These are phyloP conservation scores for Channa argus DNA, from an alignment of 2,113 vertebrate species.

Conservation along the genomic window DNA sequence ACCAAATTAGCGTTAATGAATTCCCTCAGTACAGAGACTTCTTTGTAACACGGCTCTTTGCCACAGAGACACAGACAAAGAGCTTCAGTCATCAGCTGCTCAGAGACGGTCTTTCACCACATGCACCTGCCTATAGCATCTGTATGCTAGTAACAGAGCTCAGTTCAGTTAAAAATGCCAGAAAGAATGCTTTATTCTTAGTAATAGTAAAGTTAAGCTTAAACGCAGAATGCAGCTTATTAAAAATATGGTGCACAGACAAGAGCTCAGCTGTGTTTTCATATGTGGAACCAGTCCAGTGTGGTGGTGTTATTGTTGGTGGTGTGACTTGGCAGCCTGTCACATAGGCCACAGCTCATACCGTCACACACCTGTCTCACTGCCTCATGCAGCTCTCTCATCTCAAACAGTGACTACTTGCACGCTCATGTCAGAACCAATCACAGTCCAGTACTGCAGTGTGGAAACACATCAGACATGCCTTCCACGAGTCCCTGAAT, in stretches of 20 bases:
- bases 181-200: slow-evolving; percentile 1
- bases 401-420: slow-evolving; percentile 33
- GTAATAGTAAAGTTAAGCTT: too few relatives aligned
- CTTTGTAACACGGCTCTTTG: slow-evolving; percentile 67
- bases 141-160: slow-evolving; percentile 18
- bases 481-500: slow-evolving; percentile 3
- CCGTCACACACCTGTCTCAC: slow-evolving; percentile 63
- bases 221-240: neutral
- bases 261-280: slow-evolving; percentile 50
- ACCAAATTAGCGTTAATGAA: slow-evolving; percentile 72
- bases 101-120: slow-evolving; percentile 65
- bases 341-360: slow-evolving; percentile 47
- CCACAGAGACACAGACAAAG: slow-evolving; percentile 66
- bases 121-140: slow-evolving; percentile 66
- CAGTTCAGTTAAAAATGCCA: neutral
- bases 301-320: slow-evolving; percentile 61
- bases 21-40: slow-evolving; percentile 71
- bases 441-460: slow-evolving; percentile 44
- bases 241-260: neutral
- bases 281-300: slow-evolving; percentile 36
- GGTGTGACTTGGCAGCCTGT: slow-evolving; percentile 53
- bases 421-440: slow-evolving; percentile 31
- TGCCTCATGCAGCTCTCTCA: slow-evolving; percentile 42
- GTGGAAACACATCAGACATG: slow-evolving; percentile 16
- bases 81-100: slow-evolving; percentile 60